These are phyloP conservation scores for Cerceris ruficornis DNA, from an alignment of 2,888 invertebrate genomes.

Conservation along the genomic window DNA sequence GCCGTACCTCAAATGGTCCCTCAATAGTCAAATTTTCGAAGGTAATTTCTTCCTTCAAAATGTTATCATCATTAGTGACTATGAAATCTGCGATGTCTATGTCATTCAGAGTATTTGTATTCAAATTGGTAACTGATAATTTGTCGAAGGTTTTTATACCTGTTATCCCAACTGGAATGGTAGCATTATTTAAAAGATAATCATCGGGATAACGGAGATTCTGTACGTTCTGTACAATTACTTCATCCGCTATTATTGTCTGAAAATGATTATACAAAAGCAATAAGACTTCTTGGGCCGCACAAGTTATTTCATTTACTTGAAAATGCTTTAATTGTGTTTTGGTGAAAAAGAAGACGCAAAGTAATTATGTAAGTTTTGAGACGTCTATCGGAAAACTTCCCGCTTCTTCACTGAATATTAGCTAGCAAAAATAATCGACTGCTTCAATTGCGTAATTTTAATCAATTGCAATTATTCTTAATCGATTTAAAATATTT, in stretches of 20 bases:
- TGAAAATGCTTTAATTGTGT: no score
- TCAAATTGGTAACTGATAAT: constrained; percentile 77
- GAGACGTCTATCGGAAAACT: no score
- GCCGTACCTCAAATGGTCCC: constrained; percentile 81
- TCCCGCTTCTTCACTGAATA: no score
- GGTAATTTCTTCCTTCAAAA: constrained; percentile 81
- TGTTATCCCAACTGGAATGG: constrained; percentile 76
- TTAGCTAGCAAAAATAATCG: no score
- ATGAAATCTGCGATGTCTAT: constrained; percentile 82
- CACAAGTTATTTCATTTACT: no score
- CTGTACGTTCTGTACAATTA: constrained; percentile 81
- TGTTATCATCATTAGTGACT: constrained; percentile 81
- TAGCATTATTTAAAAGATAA: constrained; percentile 81
- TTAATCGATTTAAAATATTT: no score
- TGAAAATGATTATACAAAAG: constrained; percentile 26
- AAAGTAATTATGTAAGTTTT: no score
- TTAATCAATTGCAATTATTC: no score
- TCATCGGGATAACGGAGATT: constrained; percentile 83
- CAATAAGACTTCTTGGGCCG: not conserved
- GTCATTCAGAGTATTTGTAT: constrained; percentile 81
- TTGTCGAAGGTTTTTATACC: constrained; percentile 82
- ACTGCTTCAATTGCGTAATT: no score
- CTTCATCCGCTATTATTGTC: constrained; percentile 34
- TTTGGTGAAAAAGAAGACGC: no score
- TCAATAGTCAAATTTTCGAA: constrained; percentile 83